Evolutionary conservation across 2,113 vertebrate species (phyloP), one percentile per base, ranked within the genome.

Genomic region (Agelaius tricolor): DNA sequence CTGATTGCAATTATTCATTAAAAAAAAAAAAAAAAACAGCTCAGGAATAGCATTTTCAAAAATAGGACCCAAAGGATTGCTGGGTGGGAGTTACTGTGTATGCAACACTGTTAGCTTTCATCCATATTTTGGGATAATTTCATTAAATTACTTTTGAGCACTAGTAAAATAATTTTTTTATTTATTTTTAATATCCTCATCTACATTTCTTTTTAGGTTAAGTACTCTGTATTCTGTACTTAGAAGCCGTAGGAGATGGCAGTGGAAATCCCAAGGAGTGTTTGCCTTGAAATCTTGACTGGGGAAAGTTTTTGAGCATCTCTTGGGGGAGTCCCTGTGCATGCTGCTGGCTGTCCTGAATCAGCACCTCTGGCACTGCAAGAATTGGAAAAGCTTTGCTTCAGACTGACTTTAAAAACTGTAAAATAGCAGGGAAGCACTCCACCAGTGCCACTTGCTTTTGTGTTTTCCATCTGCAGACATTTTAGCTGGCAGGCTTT

Each of bases 121-220:
- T 15, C 31, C 24, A 18, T n/a, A 17, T 67, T 84, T 81, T 39
- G 58, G 39, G n/a, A 27, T 57, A 47, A 61, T 44, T 57, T 16
- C 5, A 33, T 69, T 62, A 41, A 66, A 55, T 71, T 66, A 43
- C 28, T 78, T 75, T 22, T 35, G 33, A 85, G 28, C 2, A 3
- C 17, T 18, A 16, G 2, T 24, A 65, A 37, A 84, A 61, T n/a
- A 28, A 0, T 3, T 0, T 41, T 55, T 35, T 33, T 1, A 49
- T 71, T 66, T 4, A 10, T 80, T 69, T 79, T 58, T 28, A 3
- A 74, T 31, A 71, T 14, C 24, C 12, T 21, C 2, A 49, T 11
- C 37, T 19, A 35, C 1, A 0, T 58, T 74, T 61, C 33, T 43
- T 81, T 51, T 22, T 2, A 68, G 62, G 12, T 7, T 20, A 31